A percentile compares a stretch with the other conserved stretches of the same genome.
Conservation (phyloP, 2,113 vertebrate species). For the Megaceryle maxima region DNA sequence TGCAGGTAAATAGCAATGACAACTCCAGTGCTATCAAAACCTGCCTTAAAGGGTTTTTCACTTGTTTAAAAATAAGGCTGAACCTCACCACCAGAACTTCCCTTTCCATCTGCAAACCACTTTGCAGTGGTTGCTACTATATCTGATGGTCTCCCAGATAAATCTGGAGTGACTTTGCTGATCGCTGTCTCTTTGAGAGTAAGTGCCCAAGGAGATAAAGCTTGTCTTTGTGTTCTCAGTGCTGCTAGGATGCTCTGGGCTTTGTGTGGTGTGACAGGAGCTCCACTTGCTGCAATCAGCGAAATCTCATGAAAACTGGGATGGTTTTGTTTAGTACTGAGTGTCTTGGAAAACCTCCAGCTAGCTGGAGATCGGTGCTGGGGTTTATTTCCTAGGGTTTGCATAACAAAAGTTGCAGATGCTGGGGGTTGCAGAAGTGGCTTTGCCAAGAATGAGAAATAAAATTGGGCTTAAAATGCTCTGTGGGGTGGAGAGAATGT, state of each 20-base stretch:
- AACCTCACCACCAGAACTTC: not conserved
- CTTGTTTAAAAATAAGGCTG: rapidly evolving
- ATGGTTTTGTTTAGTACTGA: not conserved
- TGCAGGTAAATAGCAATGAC: not conserved
- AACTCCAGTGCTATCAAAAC: not conserved
- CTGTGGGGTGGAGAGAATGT: not conserved
- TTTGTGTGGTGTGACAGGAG: not conserved
- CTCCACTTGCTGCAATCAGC: not conserved
- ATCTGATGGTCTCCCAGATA: not conserved
- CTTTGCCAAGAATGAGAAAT: not conserved
- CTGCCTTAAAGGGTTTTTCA: not conserved
- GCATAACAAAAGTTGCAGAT: not conserved
- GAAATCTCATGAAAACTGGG: not conserved
- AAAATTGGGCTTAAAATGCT: not conserved
- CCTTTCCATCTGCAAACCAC: not conserved
- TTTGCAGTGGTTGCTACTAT: not conserved
- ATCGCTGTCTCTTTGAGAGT: not conserved
- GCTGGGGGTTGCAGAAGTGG: not conserved
- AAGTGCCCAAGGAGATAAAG: not conserved
- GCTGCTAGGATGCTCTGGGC: not conserved
- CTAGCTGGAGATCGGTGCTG: not conserved
- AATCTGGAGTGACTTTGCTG: not conserved
- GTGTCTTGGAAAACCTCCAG: not conserved
- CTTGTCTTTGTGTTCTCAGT: not conserved
- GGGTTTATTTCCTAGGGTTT: rapidly evolving